Conservation (phyloP, 2,113 vertebrate species). For the Polyodon spathula region DNA sequence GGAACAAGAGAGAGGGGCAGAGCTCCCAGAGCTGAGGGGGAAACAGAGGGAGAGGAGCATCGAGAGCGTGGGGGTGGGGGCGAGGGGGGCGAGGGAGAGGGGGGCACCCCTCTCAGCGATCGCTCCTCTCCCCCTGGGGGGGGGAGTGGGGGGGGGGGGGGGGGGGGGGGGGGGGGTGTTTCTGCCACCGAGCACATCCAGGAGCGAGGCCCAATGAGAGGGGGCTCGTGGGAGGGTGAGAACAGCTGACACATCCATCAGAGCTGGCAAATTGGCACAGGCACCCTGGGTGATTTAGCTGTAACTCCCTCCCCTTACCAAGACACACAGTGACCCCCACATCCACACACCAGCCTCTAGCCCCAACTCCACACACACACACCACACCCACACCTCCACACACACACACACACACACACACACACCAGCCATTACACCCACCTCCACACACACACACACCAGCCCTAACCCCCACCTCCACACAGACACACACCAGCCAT, state of each 20-base stretch:
- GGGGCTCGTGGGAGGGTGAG: too few species aligned
- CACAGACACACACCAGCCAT: too few species aligned
- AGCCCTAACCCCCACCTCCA: slow-evolving; percentile 35
- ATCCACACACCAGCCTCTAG: too few species aligned
- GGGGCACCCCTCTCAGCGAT: too few species aligned
- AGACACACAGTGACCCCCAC: too few species aligned
- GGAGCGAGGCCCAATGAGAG: slow-evolving; percentile 11
- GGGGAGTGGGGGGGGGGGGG: slow-evolving; percentile 32
- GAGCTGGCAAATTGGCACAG: slow-evolving; percentile 7
- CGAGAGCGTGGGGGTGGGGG: slow-evolving; percentile 31
- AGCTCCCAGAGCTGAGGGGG: slow-evolving; percentile 30
- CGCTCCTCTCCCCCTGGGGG: too few species aligned
- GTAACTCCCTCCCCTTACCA: slow-evolving; percentile 2
- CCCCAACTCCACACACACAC: slow-evolving; percentile 21
- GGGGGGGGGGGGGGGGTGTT: slow-evolving; percentile 30
- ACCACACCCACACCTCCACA: slow-evolving; percentile 25
- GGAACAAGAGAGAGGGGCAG: not conserved
- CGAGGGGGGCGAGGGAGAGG: slow-evolving; percentile 34
- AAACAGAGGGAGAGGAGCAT: slow-evolving; percentile 33
- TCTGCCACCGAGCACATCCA: slow-evolving; percentile 6
- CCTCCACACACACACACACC: too few species aligned
- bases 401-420: slow-evolving; percentile 36
- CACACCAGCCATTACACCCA: slow-evolving; percentile 34
- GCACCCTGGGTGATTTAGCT: slow-evolving; percentile 3
- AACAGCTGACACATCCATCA: slow-evolving; percentile 5